Evolutionary conservation across 2,888 invertebrate genomes (phyloP).

Genomic region (Eupithecia centaureata): DNA sequence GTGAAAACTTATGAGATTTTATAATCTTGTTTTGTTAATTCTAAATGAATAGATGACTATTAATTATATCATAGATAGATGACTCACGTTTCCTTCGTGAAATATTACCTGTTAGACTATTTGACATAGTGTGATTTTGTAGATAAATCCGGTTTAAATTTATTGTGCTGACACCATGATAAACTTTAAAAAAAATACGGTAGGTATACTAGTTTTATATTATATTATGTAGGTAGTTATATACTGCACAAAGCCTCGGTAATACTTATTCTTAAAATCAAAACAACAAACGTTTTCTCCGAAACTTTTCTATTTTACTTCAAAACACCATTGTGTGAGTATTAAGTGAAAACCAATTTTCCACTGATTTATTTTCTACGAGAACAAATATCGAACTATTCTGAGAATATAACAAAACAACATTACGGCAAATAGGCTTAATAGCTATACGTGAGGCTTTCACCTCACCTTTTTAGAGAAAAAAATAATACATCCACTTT

Average conservation of each 20-base stretch:
- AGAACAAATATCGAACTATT: constrained; percentile 25
- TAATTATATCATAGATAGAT: too few relatives aligned
- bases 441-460: constrained; percentile 44
- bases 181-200: too few relatives aligned
- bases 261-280: background rate
- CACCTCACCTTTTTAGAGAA: constrained; percentile 42
- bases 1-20: background rate
- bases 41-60: too few relatives aligned
- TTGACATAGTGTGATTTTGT: too few relatives aligned
- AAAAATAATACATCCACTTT: constrained; percentile 49
- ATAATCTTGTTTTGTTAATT: background rate
- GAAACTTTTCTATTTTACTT: background rate
- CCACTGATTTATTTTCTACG: constrained; percentile 17
- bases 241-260: too few relatives aligned
- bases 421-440: constrained; percentile 41
- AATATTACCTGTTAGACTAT: too few relatives aligned
- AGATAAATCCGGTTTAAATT: too few relatives aligned
- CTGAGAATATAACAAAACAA: constrained; percentile 34
- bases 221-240: too few relatives aligned
- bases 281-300: background rate
- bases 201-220: too few relatives aligned
- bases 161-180: too few relatives aligned
- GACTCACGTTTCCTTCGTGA: background rate
- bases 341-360: constrained; percentile 18
- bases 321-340: background rate